phyloP scores from a whole-genome alignment of 2,797 vertebrate genomes.

The Notolepis coatsorum region DNA sequence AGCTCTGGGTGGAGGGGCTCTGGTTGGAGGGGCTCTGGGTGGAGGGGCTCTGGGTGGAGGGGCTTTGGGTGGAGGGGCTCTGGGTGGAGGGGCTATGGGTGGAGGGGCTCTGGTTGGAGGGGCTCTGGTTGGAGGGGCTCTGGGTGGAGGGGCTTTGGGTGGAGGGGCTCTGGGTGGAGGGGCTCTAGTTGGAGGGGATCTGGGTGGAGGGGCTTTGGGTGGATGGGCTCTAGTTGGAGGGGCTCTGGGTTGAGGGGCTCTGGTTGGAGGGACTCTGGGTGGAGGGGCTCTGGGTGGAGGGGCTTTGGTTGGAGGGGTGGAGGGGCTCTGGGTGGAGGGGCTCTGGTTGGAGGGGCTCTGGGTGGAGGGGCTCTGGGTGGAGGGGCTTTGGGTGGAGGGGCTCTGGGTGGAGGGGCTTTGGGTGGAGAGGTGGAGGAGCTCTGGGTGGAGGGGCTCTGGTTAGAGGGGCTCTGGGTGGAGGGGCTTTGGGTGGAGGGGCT shows the following conservation, averaged over 20 bases:
- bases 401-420: slow-evolving; percentile 4
- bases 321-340: too few species aligned
- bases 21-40: slow-evolving; percentile 3
- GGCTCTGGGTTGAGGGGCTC: background rate
- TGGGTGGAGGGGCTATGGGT: slow-evolving; percentile 9
- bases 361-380: slow-evolving; percentile 4
- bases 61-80: background rate
- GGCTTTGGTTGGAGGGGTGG: slow-evolving; percentile 5
- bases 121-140: background rate
- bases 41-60: background rate
- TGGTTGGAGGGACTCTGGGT: slow-evolving; percentile 9
- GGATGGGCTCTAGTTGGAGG: background rate
- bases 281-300: background rate
- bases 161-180: slow-evolving; percentile 5
- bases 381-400: slow-evolving; percentile 1
- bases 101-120: slow-evolving; percentile 5
- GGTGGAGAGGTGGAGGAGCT: slow-evolving; percentile 16
- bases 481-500: background rate
- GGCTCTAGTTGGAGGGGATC: background rate
- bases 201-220: slow-evolving; percentile 9
- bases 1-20: slow-evolving; percentile 9
- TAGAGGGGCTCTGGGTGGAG: slow-evolving; percentile 1
- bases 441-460: too few species aligned
- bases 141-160: slow-evolving; percentile 9
- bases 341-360: slow-evolving; percentile 2